phyloP scores from a whole-genome alignment of 2,888 invertebrate species.

The Syritta pipiens region DNA sequence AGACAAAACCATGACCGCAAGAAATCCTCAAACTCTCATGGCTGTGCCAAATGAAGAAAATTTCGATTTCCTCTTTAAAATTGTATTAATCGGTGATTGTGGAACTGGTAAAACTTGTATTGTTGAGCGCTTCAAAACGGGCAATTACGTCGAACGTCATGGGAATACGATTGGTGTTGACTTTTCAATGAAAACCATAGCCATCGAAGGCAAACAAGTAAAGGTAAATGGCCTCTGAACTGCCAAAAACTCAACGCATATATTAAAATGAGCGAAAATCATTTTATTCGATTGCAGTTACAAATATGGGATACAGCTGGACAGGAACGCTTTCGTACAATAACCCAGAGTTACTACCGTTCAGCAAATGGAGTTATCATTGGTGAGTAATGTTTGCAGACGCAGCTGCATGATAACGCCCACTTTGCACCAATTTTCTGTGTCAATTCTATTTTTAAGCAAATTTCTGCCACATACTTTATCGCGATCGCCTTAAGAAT shows the following conservation, averaged over 20 bases:
- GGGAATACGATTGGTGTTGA: conserved; percentile 98
- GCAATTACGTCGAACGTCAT: conserved; percentile 96
- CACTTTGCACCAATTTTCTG: conserved; percentile 11
- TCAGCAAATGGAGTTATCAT: conserved; percentile 98
- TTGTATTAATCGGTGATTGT: conserved; percentile 95
- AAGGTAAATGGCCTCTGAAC: conserved; percentile 88
- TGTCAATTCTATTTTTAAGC: conserved; percentile 51
- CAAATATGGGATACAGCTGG: conserved; percentile 99
- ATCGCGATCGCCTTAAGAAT: conserved; percentile 1
- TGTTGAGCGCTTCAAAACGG: conserved; percentile 96
- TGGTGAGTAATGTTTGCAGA: conserved; percentile 80
- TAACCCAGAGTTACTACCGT: conserved; percentile 98
- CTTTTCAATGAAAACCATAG: conserved; percentile 98
- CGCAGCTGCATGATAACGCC: conserved; percentile 7
- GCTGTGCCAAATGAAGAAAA: conserved; percentile 87
- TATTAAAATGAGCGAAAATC: not conserved
- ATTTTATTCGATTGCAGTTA: conserved; percentile 72
- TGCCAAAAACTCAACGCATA: not conserved
- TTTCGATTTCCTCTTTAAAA: conserved; percentile 96
- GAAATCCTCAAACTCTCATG: conserved; percentile 88
- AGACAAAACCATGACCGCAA: conserved; percentile 82
- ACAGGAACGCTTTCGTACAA: conserved; percentile 96
- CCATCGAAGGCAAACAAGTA: conserved; percentile 95
- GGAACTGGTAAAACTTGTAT: conserved; percentile 96
- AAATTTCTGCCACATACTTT: conserved; percentile 2